Percentiles rank a stretch among this genome's conserved stretches.
Conservation (phyloP, 2,888 invertebrate species). For the Rhimphoctona megacephalus region DNA sequence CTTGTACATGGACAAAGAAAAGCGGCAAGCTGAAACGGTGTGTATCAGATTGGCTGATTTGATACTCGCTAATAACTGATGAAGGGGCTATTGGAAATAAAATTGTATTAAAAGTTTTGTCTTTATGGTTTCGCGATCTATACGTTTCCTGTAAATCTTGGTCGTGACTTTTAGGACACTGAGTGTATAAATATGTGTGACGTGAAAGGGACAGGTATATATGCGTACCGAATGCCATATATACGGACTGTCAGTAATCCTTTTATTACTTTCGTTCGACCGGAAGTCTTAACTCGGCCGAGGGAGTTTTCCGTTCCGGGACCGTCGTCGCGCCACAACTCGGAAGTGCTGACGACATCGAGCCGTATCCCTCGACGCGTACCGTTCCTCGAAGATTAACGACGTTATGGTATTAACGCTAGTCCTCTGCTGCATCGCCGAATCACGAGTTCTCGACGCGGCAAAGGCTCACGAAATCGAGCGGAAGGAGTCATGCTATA, state of each 20-base stretch:
- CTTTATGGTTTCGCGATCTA: not conserved
- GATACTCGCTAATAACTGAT: too few species aligned
- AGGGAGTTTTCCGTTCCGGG: constrained; percentile 56
- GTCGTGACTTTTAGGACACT: not conserved
- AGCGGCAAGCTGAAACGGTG: too few species aligned
- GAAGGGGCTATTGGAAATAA: not conserved
- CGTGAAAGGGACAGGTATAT: not conserved
- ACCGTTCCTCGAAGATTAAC: constrained; percentile 63
- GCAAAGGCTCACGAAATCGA: constrained; percentile 59
- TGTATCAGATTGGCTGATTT: too few species aligned
- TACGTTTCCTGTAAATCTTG: not conserved
- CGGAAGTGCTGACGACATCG: constrained; percentile 69
- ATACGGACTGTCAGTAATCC: constrained; percentile 14
- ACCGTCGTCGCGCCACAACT: constrained; percentile 56
- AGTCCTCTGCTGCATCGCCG: constrained; percentile 31
- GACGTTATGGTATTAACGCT: constrained; percentile 57
- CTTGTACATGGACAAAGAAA: too few species aligned
- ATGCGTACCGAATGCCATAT: constrained; percentile 13
- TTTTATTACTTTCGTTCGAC: constrained; percentile 67
- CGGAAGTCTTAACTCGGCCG: constrained; percentile 68
- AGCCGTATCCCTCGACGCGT: constrained; percentile 59
- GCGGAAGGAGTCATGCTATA: constrained; percentile 53
- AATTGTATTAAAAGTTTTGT: not conserved
- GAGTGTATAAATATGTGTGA: constrained; percentile 27
- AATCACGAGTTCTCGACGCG: constrained; percentile 38